phyloP scores from a whole-genome alignment of 2,888 invertebrate genomes.

The Conomelus anceps region DNA sequence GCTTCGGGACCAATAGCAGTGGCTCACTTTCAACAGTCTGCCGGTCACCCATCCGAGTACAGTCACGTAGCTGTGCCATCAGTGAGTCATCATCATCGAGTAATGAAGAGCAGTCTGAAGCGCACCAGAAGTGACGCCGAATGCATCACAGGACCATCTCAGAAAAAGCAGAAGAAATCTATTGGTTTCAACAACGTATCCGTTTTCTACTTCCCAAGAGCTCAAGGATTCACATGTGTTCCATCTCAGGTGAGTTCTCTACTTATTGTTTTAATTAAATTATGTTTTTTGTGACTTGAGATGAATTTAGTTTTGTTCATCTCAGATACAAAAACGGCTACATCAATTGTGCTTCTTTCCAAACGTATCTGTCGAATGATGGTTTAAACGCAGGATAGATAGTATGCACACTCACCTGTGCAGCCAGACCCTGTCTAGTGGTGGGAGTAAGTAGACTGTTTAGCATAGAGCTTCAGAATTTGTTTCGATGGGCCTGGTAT shows the following conservation, averaged over 20 bases:
- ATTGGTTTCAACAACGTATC: slow-evolving; percentile 89
- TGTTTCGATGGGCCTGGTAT: too few relatives aligned
- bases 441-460: too few relatives aligned
- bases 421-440: too few relatives aligned
- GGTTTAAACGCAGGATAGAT: too few relatives aligned
- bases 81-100: slow-evolving; percentile 17
- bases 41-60: slow-evolving; percentile 28
- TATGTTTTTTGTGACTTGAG: too few relatives aligned
- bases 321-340: too few relatives aligned
- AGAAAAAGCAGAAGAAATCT: slow-evolving; percentile 64
- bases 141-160: slow-evolving; percentile 36
- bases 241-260: slow-evolving; percentile 54
- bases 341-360: too few relatives aligned
- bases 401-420: too few relatives aligned
- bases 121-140: slow-evolving; percentile 43
- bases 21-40: slow-evolving; percentile 18
- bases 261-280: not conserved
- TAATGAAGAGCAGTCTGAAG: slow-evolving; percentile 61
- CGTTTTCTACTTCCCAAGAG: slow-evolving; percentile 89
- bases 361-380: too few relatives aligned
- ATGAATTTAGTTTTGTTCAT: too few relatives aligned
- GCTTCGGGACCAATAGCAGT: slow-evolving; percentile 33
- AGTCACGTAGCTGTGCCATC: slow-evolving; percentile 37
- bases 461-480: too few relatives aligned
- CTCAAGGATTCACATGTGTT: slow-evolving; percentile 87